Evolutionary conservation across 2,113 vertebrate species (phyloP), one percentile per base, ranked within the genome.

Genomic region (Lophius piscatorius): DNA sequence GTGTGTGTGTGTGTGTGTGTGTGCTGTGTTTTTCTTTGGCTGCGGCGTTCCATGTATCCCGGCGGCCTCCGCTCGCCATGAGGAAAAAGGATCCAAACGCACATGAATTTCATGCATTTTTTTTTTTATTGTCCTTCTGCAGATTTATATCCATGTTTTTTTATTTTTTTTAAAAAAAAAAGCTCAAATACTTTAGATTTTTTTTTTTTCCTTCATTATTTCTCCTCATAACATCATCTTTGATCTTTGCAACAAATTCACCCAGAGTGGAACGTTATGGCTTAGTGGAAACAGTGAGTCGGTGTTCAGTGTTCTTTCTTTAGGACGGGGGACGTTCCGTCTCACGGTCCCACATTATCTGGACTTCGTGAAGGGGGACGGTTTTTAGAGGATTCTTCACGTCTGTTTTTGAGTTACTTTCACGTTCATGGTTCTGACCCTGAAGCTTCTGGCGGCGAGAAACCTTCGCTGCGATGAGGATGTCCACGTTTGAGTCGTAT

Each of bases 241-340:
- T n/a, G n/a, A n/a, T n/a, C n/a, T n/a, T n/a, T n/a, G n/a, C n/a
- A 50, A 67, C 56, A 65, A 9, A 1, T 33, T 61, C 26, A 18
- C 39, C 45, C 48, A 11, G 47, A 76, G 69, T 33, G 51, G 42
- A 51, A 70, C 44, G 38, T 45, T 75, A 70, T 82, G 65, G 76
- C 81, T 86, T 78, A 2, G 46, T 56, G n/a, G 55, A 13, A 36
- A 33, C 46, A 44, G 28, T 50, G 11, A 54, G 45, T 51, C 61
- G 18, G 28, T 24, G 36, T 46, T 45, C 40, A 14, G 39, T 41
- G 47, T 60, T 41, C 44, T n/a, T n/a, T n/a, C n/a, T n/a, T n/a
- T n/a, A n/a, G 10, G 58, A 42, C 17, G n/a, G n/a, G n/a, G 18
- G 13, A 6, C 4, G 9, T 16, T 38, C 6, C 3, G 14, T 47